A percentile compares a stretch with the other conserved stretches of the same genome.
These are phyloP conservation scores for Oceanodroma leucorhoa DNA, from an alignment of 2,797 vertebrate species.

Conservation along the genomic window DNA sequence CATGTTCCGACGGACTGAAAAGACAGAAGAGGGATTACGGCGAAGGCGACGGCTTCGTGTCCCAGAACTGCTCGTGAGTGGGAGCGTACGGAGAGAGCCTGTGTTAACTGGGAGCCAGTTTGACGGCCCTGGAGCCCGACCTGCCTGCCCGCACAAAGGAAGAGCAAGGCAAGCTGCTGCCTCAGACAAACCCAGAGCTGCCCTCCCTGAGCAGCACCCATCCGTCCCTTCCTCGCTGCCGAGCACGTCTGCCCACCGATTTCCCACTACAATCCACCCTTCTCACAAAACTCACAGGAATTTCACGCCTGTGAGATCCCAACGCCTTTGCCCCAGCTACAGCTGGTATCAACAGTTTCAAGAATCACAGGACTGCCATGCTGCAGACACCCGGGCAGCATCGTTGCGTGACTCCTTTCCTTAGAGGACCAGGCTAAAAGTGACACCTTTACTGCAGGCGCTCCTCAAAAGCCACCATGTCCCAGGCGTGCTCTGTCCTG, in stretches of 20 bases:
- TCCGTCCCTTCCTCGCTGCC: background rate
- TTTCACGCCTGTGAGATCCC: background rate
- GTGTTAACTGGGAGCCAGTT: background rate
- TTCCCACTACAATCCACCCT: background rate
- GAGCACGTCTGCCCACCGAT: accelerated
- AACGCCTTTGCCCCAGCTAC: accelerated
- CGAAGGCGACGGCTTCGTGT: accelerated
- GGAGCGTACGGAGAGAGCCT: background rate
- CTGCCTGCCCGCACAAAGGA: accelerated
- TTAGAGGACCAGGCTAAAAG: background rate
- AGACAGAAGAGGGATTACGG: accelerated
- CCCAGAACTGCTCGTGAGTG: background rate
- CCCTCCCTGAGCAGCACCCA: background rate
- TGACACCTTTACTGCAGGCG: accelerated
- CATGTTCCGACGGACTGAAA: conserved; percentile 88
- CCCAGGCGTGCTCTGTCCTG: background rate
- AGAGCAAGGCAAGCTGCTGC: background rate
- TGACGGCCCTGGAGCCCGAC: background rate
- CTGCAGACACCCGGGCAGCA: accelerated
- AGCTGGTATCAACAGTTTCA: too few species aligned
- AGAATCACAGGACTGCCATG: background rate
- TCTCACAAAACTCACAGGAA: accelerated
- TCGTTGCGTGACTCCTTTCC: accelerated
- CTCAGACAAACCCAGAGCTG: background rate
- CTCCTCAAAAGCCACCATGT: accelerated